Evolutionary conservation across 2,797 vertebrate species (phyloP).

Genomic region (Ambastaia sidthimunki): DNA sequence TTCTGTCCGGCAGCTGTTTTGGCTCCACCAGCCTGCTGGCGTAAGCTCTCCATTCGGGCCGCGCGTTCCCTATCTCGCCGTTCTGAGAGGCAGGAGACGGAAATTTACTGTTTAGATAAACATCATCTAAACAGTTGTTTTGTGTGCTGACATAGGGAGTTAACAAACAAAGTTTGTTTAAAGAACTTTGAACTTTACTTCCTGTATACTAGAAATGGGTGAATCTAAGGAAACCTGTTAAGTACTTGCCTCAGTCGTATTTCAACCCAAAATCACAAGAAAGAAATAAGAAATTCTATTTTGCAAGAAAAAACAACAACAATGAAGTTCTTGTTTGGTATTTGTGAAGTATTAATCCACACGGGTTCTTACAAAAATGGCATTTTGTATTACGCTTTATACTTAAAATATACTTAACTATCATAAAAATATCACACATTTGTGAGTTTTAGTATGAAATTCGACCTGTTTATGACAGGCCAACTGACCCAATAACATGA

Average conservation of each 20-base stretch:
- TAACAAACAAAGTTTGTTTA: background rate
- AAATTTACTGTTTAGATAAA: background rate
- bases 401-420: no score
- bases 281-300: background rate
- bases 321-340: background rate
- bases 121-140: constrained; percentile 7
- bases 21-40: constrained; percentile 72
- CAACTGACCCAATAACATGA: background rate
- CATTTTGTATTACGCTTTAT: background rate
- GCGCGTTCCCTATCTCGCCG: constrained; percentile 89
- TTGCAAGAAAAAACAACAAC: background rate
- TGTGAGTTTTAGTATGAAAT: background rate
- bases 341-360: background rate
- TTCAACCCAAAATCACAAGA: background rate
- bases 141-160: background rate
- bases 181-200: background rate
- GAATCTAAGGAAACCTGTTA: background rate
- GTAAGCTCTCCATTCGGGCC: constrained; percentile 83
- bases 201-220: background rate
- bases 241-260: background rate
- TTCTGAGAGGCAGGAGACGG: constrained; percentile 72
- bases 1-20: constrained; percentile 55
- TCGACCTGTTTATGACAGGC: background rate
- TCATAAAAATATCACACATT: no score
- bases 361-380: background rate